Percentiles rank a stretch among this genome's conserved stretches.
Conservation (phyloP, 2,797 vertebrate genomes). For the Crocidura indochinensis region DNA sequence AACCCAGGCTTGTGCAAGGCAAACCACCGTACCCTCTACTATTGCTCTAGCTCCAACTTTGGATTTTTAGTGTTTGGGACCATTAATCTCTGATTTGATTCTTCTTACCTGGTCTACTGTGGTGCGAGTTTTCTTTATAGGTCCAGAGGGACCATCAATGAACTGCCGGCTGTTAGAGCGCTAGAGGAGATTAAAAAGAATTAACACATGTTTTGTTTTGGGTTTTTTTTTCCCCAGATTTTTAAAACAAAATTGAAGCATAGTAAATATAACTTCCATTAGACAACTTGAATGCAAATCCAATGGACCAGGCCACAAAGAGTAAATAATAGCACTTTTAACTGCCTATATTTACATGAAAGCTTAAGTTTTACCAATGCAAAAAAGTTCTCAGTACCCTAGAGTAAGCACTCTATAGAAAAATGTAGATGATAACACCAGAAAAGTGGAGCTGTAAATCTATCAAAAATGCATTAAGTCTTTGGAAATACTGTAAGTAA, state of each 20-base stretch:
- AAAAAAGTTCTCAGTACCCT: constrained; percentile 69
- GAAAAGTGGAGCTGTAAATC: constrained; percentile 75
- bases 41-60: not conserved
- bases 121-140: constrained; percentile 94
- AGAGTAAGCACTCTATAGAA: constrained; percentile 60
- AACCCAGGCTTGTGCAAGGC: too few relatives aligned
- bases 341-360: constrained; percentile 46
- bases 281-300: constrained; percentile 48
- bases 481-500: constrained; percentile 50
- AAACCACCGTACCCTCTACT: too few relatives aligned
- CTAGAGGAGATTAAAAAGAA: constrained; percentile 88
- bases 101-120: constrained; percentile 92
- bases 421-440: constrained; percentile 75
- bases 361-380: constrained; percentile 61
- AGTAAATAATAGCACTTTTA: constrained; percentile 54
- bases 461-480: constrained; percentile 62
- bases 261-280: constrained; percentile 59
- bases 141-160: constrained; percentile 93
- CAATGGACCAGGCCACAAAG: constrained; percentile 31
- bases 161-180: constrained; percentile 95
- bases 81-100: constrained; percentile 34
- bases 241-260: not conserved
- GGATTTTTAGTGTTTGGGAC: not conserved
- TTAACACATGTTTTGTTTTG: too few relatives aligned
- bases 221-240: too few relatives aligned